Conservation (phyloP, 2,113 vertebrate genomes). For the Typhlomys cinereus region DNA sequence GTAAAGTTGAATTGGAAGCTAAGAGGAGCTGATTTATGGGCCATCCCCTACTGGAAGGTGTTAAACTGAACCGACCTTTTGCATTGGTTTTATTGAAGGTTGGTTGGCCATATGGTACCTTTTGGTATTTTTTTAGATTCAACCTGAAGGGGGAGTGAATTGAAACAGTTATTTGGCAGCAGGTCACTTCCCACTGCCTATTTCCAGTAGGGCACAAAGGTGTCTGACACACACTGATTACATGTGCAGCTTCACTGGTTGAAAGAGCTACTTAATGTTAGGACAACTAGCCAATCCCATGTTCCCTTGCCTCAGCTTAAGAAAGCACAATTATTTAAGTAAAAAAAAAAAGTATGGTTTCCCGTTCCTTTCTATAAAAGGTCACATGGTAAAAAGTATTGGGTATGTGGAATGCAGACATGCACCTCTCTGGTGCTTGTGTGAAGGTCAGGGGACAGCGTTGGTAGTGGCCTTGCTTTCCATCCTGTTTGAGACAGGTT, state of each 20-base stretch:
- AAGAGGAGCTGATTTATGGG: constrained; percentile 55
- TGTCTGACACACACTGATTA: too few species aligned
- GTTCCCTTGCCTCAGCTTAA: background rate
- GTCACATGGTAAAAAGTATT: background rate
- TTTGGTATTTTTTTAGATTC: constrained; percentile 46
- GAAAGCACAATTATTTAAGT: too few species aligned
- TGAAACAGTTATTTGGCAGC: background rate
- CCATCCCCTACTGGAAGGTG: background rate
- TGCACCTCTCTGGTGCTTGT: too few species aligned
- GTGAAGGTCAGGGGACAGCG: too few species aligned
- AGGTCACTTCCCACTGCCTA: constrained; percentile 11
- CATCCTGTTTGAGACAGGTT: too few species aligned
- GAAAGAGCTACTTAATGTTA: constrained; percentile 33
- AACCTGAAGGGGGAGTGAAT: background rate
- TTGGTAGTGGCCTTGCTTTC: too few species aligned
- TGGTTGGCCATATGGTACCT: constrained; percentile 47
- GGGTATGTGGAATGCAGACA: too few species aligned
- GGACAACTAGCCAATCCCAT: background rate
- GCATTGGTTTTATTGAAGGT: constrained; percentile 70
- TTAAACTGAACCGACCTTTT: background rate
- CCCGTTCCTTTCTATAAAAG: background rate
- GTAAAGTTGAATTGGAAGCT: constrained; percentile 74
- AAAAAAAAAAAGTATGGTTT: background rate
- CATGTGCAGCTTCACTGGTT: background rate
- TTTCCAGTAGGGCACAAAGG: background rate